A percentile compares a stretch with the other conserved stretches of the same genome.
phyloP scores from a whole-genome alignment of 2,113 vertebrate genomes.

The Atlantisia rogersi region DNA sequence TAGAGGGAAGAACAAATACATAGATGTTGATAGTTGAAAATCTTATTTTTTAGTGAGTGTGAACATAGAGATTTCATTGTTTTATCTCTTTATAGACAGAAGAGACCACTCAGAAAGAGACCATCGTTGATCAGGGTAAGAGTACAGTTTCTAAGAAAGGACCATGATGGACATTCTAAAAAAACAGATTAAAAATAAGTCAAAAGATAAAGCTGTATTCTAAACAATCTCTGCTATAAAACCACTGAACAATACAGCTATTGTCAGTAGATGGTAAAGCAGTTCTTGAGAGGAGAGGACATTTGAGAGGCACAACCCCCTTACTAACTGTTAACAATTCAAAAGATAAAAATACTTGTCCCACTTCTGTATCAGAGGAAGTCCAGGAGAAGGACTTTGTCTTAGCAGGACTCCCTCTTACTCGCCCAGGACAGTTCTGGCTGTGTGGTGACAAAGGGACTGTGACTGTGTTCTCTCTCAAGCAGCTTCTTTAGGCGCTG shows the following conservation, averaged over 20 bases:
- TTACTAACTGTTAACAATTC: neutral
- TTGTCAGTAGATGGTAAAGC: neutral
- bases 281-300: neutral
- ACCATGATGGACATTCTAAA: neutral
- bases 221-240: neutral
- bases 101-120: neutral
- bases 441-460: neutral
- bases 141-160: neutral
- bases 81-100: constrained; percentile 58
- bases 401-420: neutral
- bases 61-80: neutral
- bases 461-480: neutral
- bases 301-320: neutral
- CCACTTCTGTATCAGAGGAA: neutral
- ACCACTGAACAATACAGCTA: neutral
- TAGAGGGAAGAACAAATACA: neutral
- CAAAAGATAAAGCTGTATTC: neutral
- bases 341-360: neutral
- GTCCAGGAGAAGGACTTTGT: neutral
- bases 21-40: neutral
- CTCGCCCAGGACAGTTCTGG: neutral
- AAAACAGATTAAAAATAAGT: neutral
- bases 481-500: neutral
- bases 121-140: constrained; percentile 45
- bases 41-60: neutral